Percentiles rank a stretch among this genome's conserved stretches.
These are phyloP conservation scores for Tetramorium bicarinatum DNA, from an alignment of 2,888 invertebrate genomes.

Conservation along the genomic window DNA sequence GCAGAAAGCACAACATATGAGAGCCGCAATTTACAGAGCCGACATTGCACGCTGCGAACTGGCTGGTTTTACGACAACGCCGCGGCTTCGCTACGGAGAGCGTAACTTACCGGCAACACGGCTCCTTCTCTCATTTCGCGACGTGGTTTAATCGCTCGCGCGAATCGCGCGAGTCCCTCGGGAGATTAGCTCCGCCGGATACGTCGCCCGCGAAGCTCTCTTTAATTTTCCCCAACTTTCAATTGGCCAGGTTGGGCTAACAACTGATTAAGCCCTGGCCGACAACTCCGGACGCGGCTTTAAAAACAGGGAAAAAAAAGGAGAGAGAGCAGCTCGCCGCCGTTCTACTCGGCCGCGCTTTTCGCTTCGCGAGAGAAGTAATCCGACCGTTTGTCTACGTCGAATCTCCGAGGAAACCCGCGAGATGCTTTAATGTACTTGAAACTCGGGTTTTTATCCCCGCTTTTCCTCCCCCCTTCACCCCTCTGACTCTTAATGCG, in stretches of 20 bases:
- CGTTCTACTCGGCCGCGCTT: slow-evolving; percentile 49
- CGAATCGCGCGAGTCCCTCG: slow-evolving; percentile 20
- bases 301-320: slow-evolving; percentile 13
- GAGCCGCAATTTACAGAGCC: slow-evolving; percentile 47
- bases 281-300: slow-evolving; percentile 24
- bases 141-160: slow-evolving; percentile 38
- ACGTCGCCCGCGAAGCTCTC: slow-evolving; percentile 34
- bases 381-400: slow-evolving; percentile 58
- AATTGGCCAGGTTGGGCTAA: slow-evolving; percentile 44
- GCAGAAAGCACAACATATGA: slow-evolving; percentile 36
- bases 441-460: slow-evolving; percentile 45
- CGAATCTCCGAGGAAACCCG: slow-evolving; percentile 54
- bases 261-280: slow-evolving; percentile 51
- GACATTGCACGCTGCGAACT: background rate
- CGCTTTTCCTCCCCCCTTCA: background rate
- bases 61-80: slow-evolving; percentile 39
- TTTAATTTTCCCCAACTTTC: slow-evolving; percentile 57
- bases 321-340: slow-evolving; percentile 11
- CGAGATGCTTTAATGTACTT: slow-evolving; percentile 55
- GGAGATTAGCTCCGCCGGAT: slow-evolving; percentile 11
- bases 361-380: slow-evolving; percentile 55
- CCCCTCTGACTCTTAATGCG: slow-evolving; percentile 29
- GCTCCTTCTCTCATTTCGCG: slow-evolving; percentile 37
- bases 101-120: slow-evolving; percentile 34
- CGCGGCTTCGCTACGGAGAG: background rate